Evolutionary conservation across 2,113 vertebrate genomes (phyloP), one percentile per base, ranked within the genome.

Genomic region (Phylloscopus trochilus): DNA sequence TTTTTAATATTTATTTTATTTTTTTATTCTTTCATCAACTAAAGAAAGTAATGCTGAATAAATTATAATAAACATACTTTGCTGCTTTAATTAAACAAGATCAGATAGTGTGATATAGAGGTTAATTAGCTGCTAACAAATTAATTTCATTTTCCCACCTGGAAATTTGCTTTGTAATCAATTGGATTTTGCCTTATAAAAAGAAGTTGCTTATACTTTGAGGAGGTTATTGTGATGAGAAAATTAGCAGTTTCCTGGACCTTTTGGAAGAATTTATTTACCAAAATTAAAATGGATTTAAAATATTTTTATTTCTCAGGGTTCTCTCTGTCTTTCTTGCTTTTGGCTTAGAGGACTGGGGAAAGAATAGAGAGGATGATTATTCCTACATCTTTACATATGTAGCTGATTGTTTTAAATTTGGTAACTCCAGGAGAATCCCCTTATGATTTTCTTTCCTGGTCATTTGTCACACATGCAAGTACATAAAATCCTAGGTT

Each of bases 91-190:
- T 96, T 95, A 92, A 81, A 73, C 46, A 59, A 59, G 66, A 88
- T 92, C 51, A n/a, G 31, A 88, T 85, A 76, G 83, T 59, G 70
- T 96, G 90, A 96, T 96, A 56, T 18, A 70, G 74, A 97, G 97
- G 94, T 97, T 97, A 98, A 97, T 98, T 97, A 96, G 64, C 60
- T 97, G 96, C 92, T 96, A 96, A 96, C 87, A 86, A 81, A 87
- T 91, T 96, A 92, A 91, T 92, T 95, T 96, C 58, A 47, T 94
- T 95, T 96, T 97, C 96, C 82, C 96, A 97, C 94, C 96, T 98
- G 95, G 87, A 88, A 93, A 93, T 79, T 92, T 87, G 66, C 94
- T 97, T 95, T 96, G 79, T 94, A 97, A 95, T 96, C 39, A 9
- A 39, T 90, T 97, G 88, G 31, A 77, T 96, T 90, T 96, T 95